Conservation (phyloP, 2,113 vertebrate species). For the Podarcis cretensis region DNA sequence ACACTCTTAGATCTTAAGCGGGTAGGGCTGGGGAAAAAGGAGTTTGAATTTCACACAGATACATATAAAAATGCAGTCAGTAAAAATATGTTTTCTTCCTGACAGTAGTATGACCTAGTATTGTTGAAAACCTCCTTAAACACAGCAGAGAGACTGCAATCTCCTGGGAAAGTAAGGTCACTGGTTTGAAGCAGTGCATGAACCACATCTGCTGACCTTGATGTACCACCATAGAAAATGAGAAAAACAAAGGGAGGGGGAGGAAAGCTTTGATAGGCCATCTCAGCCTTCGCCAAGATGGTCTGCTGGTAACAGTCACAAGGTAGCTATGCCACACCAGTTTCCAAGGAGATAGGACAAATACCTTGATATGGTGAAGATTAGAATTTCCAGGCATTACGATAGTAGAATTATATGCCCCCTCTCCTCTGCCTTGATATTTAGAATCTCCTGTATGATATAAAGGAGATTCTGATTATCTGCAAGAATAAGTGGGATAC, state of each 20-base stretch:
- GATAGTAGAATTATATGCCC: too few species aligned
- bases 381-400: too few species aligned
- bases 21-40: background rate
- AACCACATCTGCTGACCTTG: background rate
- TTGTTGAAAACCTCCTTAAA: background rate
- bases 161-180: background rate
- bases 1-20: background rate
- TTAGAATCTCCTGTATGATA: background rate
- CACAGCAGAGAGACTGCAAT: background rate
- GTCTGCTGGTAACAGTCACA: too few species aligned
- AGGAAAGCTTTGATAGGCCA: background rate
- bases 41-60: background rate
- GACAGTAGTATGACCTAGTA: background rate
- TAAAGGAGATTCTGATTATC: background rate
- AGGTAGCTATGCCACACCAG: too few species aligned
- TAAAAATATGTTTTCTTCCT: slow-evolving; percentile 4
- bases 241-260: too few species aligned
- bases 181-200: background rate
- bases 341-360: too few species aligned
- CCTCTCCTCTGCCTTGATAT: background rate
- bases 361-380: too few species aligned
- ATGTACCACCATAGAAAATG: background rate
- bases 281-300: too few species aligned
- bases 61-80: background rate
- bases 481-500: background rate